Base-by-base conservation (phyloP, 2,797 vertebrate species). In the Stomatorhinus walkeri region DNA sequence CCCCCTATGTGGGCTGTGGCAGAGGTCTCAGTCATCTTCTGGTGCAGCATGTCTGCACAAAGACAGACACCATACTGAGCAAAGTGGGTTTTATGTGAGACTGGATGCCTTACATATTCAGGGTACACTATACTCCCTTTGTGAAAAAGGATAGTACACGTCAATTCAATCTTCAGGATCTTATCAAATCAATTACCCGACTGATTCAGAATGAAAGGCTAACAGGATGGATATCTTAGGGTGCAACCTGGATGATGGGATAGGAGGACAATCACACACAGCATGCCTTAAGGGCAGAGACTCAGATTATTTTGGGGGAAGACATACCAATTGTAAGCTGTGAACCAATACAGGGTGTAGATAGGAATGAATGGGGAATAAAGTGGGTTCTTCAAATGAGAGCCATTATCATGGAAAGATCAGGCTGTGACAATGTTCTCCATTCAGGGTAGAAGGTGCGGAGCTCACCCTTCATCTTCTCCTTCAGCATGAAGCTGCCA, bases 1-100 rank as follows among this genome's bases (percentile, higher is more conserved):
- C 98, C 98, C 91, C 98, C 98, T 76, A 99, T 98, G 91, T 99
- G 98, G 94, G 98, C 98, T 0, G 98, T 99, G 4, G 98, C 98
- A 91, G 98, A 99, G 0, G 98, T 99, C 93, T 99, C 98, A 0
- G 98, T 99, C 98, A 99, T 99, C 93, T 99, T 99, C 92, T 99
- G 98, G 93, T 99, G 98, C n/a, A 99, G 95, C 83, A 99, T 97
- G 93, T 99, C 98, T 99, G 87, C 9, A 85, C 2, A 59, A 79
- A 92, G 87, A 92, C 91, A 81, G 59, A 7, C 7, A 61, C 3
- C 87, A 83, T 6, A 88, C 4, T n/a, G 28, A 52, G 72, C 36
- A 16, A 43, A 24, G 87, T 12, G 49, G 10, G 64, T 14, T 14
- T 36, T 36, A 72, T 32, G 10, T 0, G 2, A 4, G 5, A 40